phyloP scores from a whole-genome alignment of 35 echinoderm and acorn worm species.

The Ptychodera flava region DNA sequence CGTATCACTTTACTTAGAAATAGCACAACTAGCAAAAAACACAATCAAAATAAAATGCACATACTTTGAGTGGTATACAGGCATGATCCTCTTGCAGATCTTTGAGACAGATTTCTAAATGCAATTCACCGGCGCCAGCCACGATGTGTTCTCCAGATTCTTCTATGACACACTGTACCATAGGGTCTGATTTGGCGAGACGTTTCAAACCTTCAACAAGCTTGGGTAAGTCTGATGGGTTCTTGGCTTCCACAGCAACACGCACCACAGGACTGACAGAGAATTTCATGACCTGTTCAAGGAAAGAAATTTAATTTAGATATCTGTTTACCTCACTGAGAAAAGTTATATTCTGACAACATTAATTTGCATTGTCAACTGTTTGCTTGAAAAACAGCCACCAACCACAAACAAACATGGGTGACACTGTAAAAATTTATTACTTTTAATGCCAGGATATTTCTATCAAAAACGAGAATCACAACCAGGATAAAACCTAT shows the following conservation, averaged over 20 bases:
- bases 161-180: not conserved
- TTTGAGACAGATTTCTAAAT: not conserved
- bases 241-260: not conserved
- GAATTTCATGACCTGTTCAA: not conserved
- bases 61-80: not conserved
- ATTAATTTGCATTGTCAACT: too few species aligned
- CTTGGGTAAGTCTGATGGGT: not conserved
- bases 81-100: not conserved
- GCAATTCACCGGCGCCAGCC: not conserved
- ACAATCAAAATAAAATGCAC: too few species aligned
- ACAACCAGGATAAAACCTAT: too few species aligned
- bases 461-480: too few species aligned
- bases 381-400: too few species aligned
- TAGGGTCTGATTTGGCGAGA: not conserved
- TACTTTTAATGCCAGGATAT: too few species aligned
- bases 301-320: not conserved
- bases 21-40: too few species aligned
- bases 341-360: too few species aligned
- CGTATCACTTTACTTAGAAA: too few species aligned
- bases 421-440: too few species aligned
- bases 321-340: not conserved
- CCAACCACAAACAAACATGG: too few species aligned
- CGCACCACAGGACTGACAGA: not conserved
- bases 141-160: not conserved
- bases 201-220: not conserved